Base-by-base conservation (phyloP, 2,113 vertebrate genomes). In the Alethe castanea region DNA sequence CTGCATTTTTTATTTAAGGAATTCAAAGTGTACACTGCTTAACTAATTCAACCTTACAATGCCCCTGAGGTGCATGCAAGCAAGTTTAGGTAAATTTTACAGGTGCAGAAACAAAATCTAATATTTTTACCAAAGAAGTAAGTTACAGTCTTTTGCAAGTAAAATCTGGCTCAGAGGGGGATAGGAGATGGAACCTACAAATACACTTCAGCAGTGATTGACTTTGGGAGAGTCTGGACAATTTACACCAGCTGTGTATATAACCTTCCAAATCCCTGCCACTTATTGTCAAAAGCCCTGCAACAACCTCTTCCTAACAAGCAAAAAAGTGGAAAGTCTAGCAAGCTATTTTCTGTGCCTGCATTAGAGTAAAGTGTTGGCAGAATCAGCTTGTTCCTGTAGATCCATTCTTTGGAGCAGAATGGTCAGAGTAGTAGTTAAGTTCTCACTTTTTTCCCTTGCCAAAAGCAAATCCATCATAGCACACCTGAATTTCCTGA, bases 401-500 rank as follows among this genome's bases (percentile, higher is more conserved):
- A 66, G 52, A 53, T 42, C 87, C 3, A 1, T 59, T 48, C 69
- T 90, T 90, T 38, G 57, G 52, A 95, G 35, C 31, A 85, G 95
- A 94, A 87, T 20, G 72, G 66, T 33, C 60, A 92, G 56, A 77
- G 70, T 81, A 79, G 77, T 78, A 92, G 71, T 94, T 89, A 92
- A 92, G 72, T 90, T 95, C 86, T 93, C 80, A 44, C 31, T 56
- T 85, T 73, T 82, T 80, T 85, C 50, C 22, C 12, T 61, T 91
- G 70, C 74, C 73, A 89, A 92, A 95, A 96, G 59, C 31, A 94
- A 92, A 90, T 54, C 35, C 40, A 80, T 90, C 59, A 65, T 26
- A 52, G 53, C 24, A 7, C 78, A 85, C 69, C 86, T 81, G 60
- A 83, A 71, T 86, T 92, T 88, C 86, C 78, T 19, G 61, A 57